These are phyloP conservation scores for Bambusicola thoracicus DNA, from an alignment of 2,113 vertebrate species.

Conservation along the genomic window DNA sequence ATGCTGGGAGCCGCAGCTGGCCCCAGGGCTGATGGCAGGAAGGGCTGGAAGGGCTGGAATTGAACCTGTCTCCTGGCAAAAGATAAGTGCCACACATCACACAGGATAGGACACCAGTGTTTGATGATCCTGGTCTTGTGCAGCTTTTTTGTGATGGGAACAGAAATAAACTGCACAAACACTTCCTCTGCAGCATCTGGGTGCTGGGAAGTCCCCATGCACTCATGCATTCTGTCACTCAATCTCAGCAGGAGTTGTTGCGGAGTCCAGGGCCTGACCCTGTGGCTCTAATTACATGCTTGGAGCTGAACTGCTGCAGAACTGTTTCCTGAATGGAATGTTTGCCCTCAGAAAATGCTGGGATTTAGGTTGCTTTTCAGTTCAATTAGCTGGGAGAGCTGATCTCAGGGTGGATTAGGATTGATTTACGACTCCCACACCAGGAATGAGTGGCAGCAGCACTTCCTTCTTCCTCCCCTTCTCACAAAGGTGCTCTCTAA, in stretches of 20 bases:
- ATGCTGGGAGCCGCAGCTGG: neutral
- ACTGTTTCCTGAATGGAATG: neutral
- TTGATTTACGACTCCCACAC: neutral
- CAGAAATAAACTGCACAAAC: neutral
- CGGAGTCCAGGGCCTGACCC: neutral
- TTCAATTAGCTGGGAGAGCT: neutral
- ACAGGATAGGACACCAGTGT: fast-evolving
- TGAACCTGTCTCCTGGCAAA: neutral
- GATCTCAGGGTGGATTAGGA: neutral
- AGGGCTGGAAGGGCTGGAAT: neutral
- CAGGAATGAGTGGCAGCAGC: fast-evolving
- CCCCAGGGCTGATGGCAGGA: neutral
- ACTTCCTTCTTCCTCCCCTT: neutral
- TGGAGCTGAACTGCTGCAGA: neutral
- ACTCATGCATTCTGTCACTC: neutral
- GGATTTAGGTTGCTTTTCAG: neutral
- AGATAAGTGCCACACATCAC: neutral
- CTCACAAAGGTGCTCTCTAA: neutral
- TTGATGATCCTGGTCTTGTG: neutral
- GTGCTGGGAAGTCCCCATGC: neutral
- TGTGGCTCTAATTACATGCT: neutral
- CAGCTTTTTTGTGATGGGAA: neutral
- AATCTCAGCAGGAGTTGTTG: neutral
- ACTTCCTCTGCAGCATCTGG: neutral
- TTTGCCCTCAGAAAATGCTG: neutral